These are phyloP conservation scores for Peromyscus leucopus DNA, from an alignment of 2,113 vertebrate genomes.

Conservation along the genomic window DNA sequence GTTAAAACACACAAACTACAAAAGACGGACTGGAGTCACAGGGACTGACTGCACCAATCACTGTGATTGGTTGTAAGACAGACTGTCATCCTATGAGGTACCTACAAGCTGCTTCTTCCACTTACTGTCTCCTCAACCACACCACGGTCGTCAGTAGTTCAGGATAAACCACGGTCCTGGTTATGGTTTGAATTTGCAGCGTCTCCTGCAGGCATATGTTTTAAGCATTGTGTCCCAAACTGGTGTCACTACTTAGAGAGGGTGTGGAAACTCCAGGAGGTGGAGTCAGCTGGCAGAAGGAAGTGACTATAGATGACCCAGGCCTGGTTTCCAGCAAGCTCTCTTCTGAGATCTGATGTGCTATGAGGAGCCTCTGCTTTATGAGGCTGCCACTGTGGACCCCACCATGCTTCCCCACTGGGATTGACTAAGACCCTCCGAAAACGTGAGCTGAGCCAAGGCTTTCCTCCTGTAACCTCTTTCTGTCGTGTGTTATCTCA, in stretches of 20 bases:
- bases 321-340: neutral
- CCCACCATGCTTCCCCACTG: neutral
- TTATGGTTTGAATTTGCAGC: neutral
- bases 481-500: too few species aligned
- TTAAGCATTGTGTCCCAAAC: neutral
- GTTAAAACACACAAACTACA: neutral
- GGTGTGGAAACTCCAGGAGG: neutral
- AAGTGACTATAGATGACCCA: neutral
- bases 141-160: neutral
- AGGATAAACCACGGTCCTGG: neutral
- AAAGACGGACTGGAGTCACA: neutral
- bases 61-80: neutral
- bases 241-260: neutral
- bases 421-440: neutral
- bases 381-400: neutral
- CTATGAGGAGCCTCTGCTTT: neutral
- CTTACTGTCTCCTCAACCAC: neutral
- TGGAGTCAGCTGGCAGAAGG: neutral
- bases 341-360: neutral
- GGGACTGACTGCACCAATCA: accelerated
- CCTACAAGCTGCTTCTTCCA: neutral
- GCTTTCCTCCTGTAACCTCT: too few species aligned
- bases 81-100: neutral
- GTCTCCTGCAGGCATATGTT: neutral
- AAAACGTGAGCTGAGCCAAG: neutral